phyloP scores from a whole-genome alignment of 2,888 invertebrate genomes.

The Amblyteles armatorius region DNA sequence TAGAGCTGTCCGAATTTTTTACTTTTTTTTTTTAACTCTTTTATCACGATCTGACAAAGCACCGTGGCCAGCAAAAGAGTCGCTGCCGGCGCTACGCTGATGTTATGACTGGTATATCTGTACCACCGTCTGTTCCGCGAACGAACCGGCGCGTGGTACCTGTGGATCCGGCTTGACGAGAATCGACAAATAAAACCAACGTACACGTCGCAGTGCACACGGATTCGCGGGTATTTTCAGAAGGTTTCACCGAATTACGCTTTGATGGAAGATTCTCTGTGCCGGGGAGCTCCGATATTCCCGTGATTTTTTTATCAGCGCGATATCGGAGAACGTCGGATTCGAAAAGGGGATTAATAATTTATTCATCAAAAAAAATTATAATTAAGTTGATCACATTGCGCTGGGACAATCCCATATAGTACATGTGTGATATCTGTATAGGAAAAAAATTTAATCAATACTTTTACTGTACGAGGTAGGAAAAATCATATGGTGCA shows the following conservation, averaged over 20 bases:
- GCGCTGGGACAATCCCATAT: too few species aligned
- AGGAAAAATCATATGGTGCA: background rate
- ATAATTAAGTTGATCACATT: too few species aligned
- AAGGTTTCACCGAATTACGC: constrained; percentile 7
- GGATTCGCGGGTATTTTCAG: background rate
- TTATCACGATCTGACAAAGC: constrained; percentile 25
- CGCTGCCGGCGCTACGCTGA: constrained; percentile 6
- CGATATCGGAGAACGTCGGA: background rate
- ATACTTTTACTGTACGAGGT: background rate
- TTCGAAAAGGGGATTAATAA: background rate
- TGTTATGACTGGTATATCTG: constrained; percentile 12
- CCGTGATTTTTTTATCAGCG: background rate
- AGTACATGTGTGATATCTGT: too few species aligned
- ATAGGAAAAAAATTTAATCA: background rate
- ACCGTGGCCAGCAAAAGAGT: constrained; percentile 15
- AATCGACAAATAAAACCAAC: constrained; percentile 2
- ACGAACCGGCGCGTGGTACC: constrained; percentile 11
- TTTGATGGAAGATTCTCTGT: background rate
- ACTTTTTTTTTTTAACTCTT: too few species aligned
- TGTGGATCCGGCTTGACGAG: constrained; percentile 27
- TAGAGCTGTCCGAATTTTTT: constrained; percentile 24
- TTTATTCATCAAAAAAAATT: background rate
- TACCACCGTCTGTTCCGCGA: constrained; percentile 7
- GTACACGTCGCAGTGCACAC: background rate
- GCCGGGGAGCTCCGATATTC: background rate